Percentiles rank a stretch among this genome's conserved stretches.
phyloP scores from a whole-genome alignment of 2,113 vertebrate species.

The Rhabdornis inornatus region DNA sequence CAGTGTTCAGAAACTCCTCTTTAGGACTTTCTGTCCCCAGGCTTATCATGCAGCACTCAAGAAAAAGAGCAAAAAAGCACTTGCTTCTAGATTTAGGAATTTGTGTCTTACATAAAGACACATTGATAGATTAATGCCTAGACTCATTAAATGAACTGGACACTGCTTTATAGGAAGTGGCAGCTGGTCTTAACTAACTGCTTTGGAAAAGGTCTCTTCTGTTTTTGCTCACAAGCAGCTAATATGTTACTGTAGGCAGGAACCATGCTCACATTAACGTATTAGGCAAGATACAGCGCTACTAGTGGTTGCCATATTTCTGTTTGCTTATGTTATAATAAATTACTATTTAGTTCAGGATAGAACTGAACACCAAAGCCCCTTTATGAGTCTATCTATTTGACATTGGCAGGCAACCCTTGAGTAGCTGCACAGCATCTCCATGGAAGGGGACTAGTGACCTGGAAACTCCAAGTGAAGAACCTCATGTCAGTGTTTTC shows the following conservation, averaged over 20 bases:
- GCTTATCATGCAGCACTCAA: slow-evolving; percentile 2
- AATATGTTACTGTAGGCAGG: slow-evolving; percentile 49
- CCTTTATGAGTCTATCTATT: slow-evolving; percentile 39
- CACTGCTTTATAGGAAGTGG: neutral
- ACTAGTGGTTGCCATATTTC: neutral
- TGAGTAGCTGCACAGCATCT: slow-evolving; percentile 13
- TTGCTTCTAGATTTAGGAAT: neutral
- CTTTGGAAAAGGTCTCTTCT: slow-evolving; percentile 16
- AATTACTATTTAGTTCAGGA: slow-evolving; percentile 53
- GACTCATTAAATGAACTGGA: slow-evolving; percentile 3
- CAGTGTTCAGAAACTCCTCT: neutral
- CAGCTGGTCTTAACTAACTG: slow-evolving; percentile 12
- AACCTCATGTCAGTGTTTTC: neutral
- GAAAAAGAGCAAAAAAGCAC: neutral
- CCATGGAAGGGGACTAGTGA: slow-evolving; percentile 9
- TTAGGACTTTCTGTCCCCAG: neutral
- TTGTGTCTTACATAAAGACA: neutral
- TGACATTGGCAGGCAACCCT: slow-evolving; percentile 40
- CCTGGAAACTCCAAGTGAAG: slow-evolving; percentile 15
- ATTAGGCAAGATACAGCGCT: slow-evolving; percentile 20
- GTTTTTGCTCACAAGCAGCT: slow-evolving; percentile 27
- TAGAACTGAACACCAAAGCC: slow-evolving; percentile 7
- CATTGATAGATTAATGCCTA: slow-evolving; percentile 2
- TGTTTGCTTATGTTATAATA: slow-evolving; percentile 58
- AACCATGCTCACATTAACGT: slow-evolving; percentile 48